Conservation (phyloP, 2,888 invertebrate species). For the Cybosia mesomella region DNA sequence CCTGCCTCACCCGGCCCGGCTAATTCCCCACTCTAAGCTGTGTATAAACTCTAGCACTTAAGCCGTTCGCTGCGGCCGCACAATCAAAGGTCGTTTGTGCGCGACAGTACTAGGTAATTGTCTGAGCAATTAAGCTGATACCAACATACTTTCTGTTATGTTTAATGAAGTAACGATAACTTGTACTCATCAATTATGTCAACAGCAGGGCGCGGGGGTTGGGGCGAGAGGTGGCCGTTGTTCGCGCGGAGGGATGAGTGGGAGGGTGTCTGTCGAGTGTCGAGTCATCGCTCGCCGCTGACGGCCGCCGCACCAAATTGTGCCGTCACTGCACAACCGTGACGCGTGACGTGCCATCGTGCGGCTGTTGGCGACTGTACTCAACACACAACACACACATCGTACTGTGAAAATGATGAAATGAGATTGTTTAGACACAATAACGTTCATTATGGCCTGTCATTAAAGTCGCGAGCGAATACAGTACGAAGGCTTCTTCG, state of each 20-base stretch:
- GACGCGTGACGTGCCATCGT: constrained; percentile 18
- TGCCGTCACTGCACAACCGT: constrained; percentile 13
- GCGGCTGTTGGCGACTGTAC: constrained; percentile 27
- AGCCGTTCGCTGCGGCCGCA: constrained; percentile 17
- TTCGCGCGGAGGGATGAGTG: not conserved
- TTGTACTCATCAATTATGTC: constrained; percentile 46
- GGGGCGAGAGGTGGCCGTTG: not conserved
- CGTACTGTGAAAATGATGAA: not conserved
- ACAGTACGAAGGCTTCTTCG: not conserved
- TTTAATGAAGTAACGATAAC: constrained; percentile 39
- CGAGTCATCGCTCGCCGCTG: constrained; percentile 32
- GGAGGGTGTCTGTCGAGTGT: constrained; percentile 22
- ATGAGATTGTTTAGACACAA: constrained; percentile 24
- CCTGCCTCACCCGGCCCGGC: constrained; percentile 2
- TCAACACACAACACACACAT: constrained; percentile 11
- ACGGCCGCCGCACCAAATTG: constrained; percentile 28
- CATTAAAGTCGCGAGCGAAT: not conserved
- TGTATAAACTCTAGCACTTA: constrained; percentile 16
- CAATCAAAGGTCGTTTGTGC: constrained; percentile 11
- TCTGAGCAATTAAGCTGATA: constrained; percentile 25
- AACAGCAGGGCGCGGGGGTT: constrained; percentile 24
- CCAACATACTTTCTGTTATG: constrained; percentile 33
- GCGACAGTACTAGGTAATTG: constrained; percentile 26
- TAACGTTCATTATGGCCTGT: constrained; percentile 1
- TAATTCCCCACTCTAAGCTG: constrained; percentile 21